A percentile compares a stretch with the other conserved stretches of the same genome.
phyloP scores from a whole-genome alignment of 2,113 vertebrate species.

The Petrocephalus microphthalmus region DNA sequence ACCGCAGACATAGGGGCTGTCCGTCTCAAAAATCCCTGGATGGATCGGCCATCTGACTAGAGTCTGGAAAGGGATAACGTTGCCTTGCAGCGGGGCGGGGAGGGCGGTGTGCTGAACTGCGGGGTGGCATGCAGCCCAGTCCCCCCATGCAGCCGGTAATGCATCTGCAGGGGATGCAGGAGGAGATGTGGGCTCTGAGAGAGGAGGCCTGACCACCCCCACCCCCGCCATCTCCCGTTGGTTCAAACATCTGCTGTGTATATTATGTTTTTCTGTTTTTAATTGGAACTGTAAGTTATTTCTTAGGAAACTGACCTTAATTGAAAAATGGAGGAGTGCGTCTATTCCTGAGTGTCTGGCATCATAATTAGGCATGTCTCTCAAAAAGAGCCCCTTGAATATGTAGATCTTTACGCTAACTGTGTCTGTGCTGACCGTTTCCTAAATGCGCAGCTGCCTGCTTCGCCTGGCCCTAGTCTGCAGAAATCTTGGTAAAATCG shows the following conservation, averaged over 20 bases:
- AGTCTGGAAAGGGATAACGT: neutral
- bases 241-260: neutral
- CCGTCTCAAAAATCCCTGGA: neutral
- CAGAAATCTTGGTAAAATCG: neutral
- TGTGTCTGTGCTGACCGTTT: neutral
- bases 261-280: neutral
- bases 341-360: neutral
- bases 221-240: neutral
- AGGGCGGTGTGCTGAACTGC: neutral
- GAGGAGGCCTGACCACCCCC: neutral
- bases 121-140: neutral
- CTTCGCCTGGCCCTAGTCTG: neutral
- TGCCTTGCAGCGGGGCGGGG: neutral
- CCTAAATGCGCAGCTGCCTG: neutral
- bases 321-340: neutral
- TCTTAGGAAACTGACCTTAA: neutral
- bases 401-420: neutral
- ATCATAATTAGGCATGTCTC: constrained; percentile 5
- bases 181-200: neutral
- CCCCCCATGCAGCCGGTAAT: neutral
- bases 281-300: neutral
- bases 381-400: constrained; percentile 11
- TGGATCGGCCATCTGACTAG: neutral
- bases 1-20: neutral
- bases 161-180: neutral